These are phyloP conservation scores for Aegotheles bennettii DNA, from an alignment of 2,113 vertebrate species.

Conservation along the genomic window DNA sequence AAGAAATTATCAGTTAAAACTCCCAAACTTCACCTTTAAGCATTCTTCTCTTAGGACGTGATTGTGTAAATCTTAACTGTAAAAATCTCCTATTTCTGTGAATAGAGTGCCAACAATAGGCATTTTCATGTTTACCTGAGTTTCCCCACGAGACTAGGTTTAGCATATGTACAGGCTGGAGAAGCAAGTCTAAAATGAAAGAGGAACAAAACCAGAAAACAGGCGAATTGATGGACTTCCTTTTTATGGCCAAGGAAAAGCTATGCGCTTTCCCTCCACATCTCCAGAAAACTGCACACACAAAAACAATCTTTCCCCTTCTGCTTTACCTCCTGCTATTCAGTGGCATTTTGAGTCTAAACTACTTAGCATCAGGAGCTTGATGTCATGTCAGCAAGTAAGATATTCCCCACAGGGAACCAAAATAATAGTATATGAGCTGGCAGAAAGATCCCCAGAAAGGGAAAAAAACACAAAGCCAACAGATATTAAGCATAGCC, in stretches of 20 bases:
- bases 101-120: background rate
- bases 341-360: background rate
- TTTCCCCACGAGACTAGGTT: background rate
- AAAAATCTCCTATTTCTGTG: background rate
- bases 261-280: accelerated
- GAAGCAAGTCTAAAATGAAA: background rate
- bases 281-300: background rate
- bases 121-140: background rate
- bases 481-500: background rate
- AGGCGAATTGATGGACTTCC: background rate
- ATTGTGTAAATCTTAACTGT: background rate
- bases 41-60: background rate
- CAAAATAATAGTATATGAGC: constrained; percentile 12
- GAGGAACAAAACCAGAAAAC: background rate
- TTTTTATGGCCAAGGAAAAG: background rate
- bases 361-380: background rate
- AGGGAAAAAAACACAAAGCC: background rate
- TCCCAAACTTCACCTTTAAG: background rate
- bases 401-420: background rate
- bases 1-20: background rate
- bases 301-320: background rate
- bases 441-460: background rate
- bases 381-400: background rate
- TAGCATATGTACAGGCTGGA: background rate
- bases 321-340: background rate